These are phyloP conservation scores for Nebria ingens DNA, from an alignment of 1,140 invertebrate species.

Conservation along the genomic window DNA sequence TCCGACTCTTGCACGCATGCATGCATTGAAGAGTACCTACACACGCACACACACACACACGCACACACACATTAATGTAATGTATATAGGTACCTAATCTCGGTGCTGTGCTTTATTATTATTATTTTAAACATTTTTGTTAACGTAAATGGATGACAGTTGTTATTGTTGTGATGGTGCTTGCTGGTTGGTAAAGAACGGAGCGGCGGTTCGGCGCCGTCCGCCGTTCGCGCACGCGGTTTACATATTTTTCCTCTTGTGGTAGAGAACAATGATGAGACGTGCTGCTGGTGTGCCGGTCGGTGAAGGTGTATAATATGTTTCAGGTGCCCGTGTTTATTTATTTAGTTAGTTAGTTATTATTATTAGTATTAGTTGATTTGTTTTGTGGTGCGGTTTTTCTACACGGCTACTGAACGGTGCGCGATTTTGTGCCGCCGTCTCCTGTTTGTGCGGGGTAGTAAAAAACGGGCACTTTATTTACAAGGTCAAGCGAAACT, in stretches of 20 bases:
- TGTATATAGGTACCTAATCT: too few relatives aligned
- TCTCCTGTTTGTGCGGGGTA: background rate
- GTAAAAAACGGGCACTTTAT: conserved; percentile 4
- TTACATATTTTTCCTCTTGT: background rate
- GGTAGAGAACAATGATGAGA: background rate
- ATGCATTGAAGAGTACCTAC: too few relatives aligned
- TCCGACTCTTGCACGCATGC: too few relatives aligned
- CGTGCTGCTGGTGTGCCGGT: background rate
- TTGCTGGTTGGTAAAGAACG: background rate
- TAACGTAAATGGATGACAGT: too few relatives aligned
- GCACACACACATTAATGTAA: too few relatives aligned
- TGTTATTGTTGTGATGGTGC: too few relatives aligned
- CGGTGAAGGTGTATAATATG: background rate
- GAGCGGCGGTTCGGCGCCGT: background rate
- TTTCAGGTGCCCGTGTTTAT: background rate
- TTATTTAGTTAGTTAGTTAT: too few relatives aligned
- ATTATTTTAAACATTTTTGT: too few relatives aligned
- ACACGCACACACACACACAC: too few relatives aligned
- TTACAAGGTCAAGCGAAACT: conserved; percentile 6
- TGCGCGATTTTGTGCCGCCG: background rate
- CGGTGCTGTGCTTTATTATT: too few relatives aligned
- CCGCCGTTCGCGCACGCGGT: background rate
- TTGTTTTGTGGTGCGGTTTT: background rate
- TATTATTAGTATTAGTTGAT: background rate
- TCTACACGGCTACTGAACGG: background rate